Conservation (phyloP, 2,888 invertebrate genomes). For the Morinoia aosen region DNA sequence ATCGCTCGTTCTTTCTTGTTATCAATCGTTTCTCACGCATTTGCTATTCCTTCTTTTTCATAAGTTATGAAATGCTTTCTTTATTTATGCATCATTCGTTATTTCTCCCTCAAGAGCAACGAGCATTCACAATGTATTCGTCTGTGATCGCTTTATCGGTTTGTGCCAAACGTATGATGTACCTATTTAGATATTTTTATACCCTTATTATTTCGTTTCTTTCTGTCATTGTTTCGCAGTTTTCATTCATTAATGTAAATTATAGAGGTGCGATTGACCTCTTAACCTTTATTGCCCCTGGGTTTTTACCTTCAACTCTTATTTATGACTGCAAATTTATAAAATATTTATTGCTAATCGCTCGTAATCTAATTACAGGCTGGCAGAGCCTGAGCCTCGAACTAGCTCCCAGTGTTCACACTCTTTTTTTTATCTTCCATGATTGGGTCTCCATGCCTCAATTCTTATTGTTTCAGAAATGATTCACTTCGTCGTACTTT, state of each 20-base stretch:
- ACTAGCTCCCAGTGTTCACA: background rate
- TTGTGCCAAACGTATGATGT: background rate
- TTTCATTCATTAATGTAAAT: background rate
- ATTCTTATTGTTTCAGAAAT: background rate
- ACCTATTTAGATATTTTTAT: too few relatives aligned
- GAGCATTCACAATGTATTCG: too few relatives aligned
- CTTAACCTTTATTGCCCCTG: background rate
- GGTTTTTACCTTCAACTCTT: background rate
- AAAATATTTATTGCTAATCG: background rate
- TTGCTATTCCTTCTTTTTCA: too few relatives aligned
- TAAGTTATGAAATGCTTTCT: too few relatives aligned
- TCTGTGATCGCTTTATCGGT: background rate
- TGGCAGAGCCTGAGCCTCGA: background rate
- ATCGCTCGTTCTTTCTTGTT: background rate
- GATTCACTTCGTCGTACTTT: background rate
- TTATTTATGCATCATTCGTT: too few relatives aligned
- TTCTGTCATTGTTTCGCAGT: background rate
- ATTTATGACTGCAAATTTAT: background rate
- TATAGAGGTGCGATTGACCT: background rate
- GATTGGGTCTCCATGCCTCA: background rate
- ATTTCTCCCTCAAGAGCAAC: too few relatives aligned
- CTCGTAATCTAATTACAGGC: background rate
- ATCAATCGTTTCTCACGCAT: background rate
- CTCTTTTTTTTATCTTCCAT: background rate
- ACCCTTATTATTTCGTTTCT: background rate